Evolutionary conservation across 2,888 invertebrate species (phyloP), one percentile per base, ranked within the genome.

Genomic region (Noctua comes): DNA sequence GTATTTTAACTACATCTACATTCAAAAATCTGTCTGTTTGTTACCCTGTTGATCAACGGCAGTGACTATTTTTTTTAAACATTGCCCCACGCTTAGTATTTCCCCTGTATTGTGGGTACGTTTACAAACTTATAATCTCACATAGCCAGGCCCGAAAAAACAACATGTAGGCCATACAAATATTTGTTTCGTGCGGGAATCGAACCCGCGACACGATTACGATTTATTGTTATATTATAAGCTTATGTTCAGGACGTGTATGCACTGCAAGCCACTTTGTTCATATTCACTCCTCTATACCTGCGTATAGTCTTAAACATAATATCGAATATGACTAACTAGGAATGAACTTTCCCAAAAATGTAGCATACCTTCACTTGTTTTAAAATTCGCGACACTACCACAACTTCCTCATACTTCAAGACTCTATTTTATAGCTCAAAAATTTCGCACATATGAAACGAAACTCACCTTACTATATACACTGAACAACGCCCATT

Each of bases 401-500:
- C 70, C 36, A 46, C 7, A 57, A 68, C 6, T 65, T 3, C 5
- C 57, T 66, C 72, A 65, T 73, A 72, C 57, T 76, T 81, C 84
- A 82, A 76, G 79, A 83, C 10, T 51, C n/a, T 43, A 59, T 76
- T 83, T 84, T 74, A 84, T 31, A 18, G 13, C n/a, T 21, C 43
- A 40, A 81, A 66, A n/a, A 57, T 71, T 86, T 86, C 24, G 76
- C 85, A 83, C 81, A 71, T 82, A 68, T 59, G 66, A 54, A 59
- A 57, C 68, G 10, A 77, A 80, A 83, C 66, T 62, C 36, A 62
- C 68, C 21, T 48, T 40, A 77, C 64, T 79, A 82, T 83, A 75
- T 83, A 80, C 71, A 74, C 70, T 69, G 59, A 81, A 83, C 72
- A 83, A 81, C 71, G 77, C 76, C 78, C 79, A 88, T 90, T 87